Percentiles rank a stretch among this genome's conserved stretches.
These are phyloP conservation scores for Lamprologus callipterus DNA, from an alignment of 2,113 vertebrate genomes.

Conservation along the genomic window DNA sequence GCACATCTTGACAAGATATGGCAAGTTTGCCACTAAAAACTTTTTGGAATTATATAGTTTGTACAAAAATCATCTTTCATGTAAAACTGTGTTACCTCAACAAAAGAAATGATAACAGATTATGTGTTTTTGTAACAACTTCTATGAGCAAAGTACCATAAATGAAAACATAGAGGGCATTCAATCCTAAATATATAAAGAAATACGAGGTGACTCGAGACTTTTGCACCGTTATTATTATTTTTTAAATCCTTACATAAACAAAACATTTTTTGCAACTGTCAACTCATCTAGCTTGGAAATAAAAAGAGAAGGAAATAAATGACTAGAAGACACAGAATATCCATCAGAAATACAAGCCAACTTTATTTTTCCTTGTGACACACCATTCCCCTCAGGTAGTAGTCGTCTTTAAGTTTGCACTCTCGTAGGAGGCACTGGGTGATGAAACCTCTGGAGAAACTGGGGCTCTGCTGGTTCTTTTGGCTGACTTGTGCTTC, in stretches of 20 bases:
- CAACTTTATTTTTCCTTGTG: neutral
- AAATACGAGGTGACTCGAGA: neutral
- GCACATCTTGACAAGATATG: too few species aligned
- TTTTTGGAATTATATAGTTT: too few species aligned
- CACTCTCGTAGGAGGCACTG: neutral
- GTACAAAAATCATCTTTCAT: neutral
- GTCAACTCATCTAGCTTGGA: neutral
- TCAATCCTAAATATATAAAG: neutral
- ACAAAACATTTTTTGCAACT: neutral
- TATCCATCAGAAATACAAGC: neutral
- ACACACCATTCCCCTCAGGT: neutral
- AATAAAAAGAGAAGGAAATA: neutral
- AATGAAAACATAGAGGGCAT: neutral
- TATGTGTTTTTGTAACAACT: neutral
- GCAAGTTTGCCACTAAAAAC: too few species aligned
- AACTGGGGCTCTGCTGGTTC: neutral
- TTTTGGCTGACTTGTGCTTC: neutral
- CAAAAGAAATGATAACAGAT: neutral
- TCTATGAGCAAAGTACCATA: neutral
- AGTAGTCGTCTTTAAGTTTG: neutral
- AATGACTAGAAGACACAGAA: neutral
- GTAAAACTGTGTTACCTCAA: neutral
- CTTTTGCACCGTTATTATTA: neutral
- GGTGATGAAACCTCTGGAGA: neutral
- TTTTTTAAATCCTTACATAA: neutral